Evolutionary conservation across 2,113 vertebrate genomes (phyloP).

Genomic region (Vimba vimba): DNA sequence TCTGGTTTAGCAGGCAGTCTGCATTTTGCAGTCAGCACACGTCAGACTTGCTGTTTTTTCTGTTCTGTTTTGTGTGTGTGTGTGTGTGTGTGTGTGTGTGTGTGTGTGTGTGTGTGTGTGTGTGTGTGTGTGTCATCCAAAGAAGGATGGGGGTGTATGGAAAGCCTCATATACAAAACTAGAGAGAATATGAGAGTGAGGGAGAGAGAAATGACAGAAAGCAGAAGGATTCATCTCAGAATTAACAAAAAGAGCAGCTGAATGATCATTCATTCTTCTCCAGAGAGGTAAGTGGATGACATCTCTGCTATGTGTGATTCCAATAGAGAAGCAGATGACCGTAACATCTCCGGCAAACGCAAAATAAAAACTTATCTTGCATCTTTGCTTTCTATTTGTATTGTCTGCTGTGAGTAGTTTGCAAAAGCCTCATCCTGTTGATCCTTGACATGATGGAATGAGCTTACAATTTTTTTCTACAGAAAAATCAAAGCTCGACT

Average conservation of each 20-base stretch:
- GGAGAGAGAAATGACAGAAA: conserved; percentile 39
- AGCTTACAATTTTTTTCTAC: background rate
- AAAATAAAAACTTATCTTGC: background rate
- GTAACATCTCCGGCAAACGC: background rate
- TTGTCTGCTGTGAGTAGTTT: background rate
- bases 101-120: conserved; percentile 21
- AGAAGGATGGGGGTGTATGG: conserved; percentile 15
- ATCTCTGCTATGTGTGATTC: background rate
- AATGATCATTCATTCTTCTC: background rate
- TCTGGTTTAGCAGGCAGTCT: conserved; percentile 14
- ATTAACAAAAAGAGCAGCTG: conserved; percentile 16
- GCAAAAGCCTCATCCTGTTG: background rate
- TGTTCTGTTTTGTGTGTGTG: background rate
- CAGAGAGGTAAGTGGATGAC: conserved; percentile 28
- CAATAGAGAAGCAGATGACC: background rate
- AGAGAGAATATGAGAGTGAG: conserved; percentile 37
- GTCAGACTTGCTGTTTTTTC: conserved; percentile 22
- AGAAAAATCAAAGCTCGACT: background rate
- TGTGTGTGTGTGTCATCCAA: conserved; percentile 27
- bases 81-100: conserved; percentile 32
- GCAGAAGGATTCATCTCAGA: background rate
- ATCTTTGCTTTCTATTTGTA: background rate
- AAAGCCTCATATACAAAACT: conserved; percentile 20
- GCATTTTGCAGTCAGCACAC: conserved; percentile 34
- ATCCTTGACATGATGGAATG: background rate